Evolutionary conservation across 2,797 vertebrate species (phyloP), one percentile per base, ranked within the genome.

Genomic region (Cottoperca gobio): DNA sequence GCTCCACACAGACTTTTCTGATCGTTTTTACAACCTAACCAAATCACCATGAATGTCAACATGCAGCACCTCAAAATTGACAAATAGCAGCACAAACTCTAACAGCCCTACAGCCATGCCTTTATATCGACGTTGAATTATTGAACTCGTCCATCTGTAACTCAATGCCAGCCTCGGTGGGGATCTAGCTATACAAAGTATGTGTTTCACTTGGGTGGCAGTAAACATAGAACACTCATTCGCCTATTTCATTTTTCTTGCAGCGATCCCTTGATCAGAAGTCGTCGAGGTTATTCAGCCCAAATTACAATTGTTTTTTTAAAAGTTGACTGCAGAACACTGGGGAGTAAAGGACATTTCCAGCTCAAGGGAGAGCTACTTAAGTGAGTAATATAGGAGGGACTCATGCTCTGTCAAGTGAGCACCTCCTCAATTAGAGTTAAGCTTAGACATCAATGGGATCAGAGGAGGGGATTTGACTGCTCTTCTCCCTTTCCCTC

Each of bases 341-440:
- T 9, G 4, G 74, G 63, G 84, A 85, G 70, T 64, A 82, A 73
- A 79, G 77, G 83, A 86, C 87, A 74, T 85, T 19, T 83, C 67
- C 70, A 81, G 78, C 81, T 82, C 67, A 81, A 89, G 68, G n/a
- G 80, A 81, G 81, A 91, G 78, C 73, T 68, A 79, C 75, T 88
- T 86, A 81, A 86, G 77, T 66, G 64, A 85, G 77, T 73, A 79
- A 82, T 83, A 86, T 76, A 69, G 58, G 73, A 53, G 66, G 35
- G 76, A 70, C 66, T 75, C 43, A 31, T 71, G 70, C 78, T 75
- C 73, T 77, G 84, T 84, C 67, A 84, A 86, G 63, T 74, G 79
- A 81, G 83, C 81, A 80, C 84, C 88, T 90, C 82, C 69, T 88
- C 87, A 91, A 93, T 93, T 93, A 91, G 78, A 88, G 83, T 70